A percentile compares a stretch with the other conserved stretches of the same genome.
phyloP scores from a whole-genome alignment of 2,797 vertebrate genomes.

The Parambassis ranga region DNA sequence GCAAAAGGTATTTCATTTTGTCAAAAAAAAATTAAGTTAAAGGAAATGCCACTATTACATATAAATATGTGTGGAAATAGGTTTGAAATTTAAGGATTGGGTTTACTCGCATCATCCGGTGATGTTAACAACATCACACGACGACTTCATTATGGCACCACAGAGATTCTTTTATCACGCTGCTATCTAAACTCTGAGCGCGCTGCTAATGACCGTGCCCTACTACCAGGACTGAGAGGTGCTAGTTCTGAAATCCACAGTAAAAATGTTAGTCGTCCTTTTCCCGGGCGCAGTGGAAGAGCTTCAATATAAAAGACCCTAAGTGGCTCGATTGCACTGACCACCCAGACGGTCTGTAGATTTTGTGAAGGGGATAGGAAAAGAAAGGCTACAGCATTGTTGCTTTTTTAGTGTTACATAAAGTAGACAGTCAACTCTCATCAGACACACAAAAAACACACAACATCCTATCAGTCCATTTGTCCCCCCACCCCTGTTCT shows the following conservation, averaged over 20 bases:
- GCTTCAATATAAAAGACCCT: constrained; percentile 27
- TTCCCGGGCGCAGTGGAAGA: constrained; percentile 13
- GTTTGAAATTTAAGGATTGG: constrained; percentile 25
- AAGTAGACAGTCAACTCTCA: constrained; percentile 75
- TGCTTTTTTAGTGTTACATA: constrained; percentile 71
- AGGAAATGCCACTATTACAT: no score
- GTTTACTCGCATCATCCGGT: not conserved
- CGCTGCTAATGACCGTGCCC: not conserved
- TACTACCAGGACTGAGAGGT: constrained; percentile 17
- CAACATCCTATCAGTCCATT: constrained; percentile 67
- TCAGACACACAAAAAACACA: constrained; percentile 72
- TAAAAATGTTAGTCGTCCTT: constrained; percentile 28
- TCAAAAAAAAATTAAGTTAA: not conserved
- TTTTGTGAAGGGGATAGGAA: constrained; percentile 9
- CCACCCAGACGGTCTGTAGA: not conserved
- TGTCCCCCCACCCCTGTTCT: constrained; percentile 5
- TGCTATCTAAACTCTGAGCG: constrained; percentile 11
- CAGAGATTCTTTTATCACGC: not conserved
- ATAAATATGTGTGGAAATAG: no score
- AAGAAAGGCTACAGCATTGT: constrained; percentile 57
- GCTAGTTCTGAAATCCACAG: constrained; percentile 25
- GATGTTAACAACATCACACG: not conserved
- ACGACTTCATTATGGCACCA: not conserved
- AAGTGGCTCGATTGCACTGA: not conserved
- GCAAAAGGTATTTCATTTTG: constrained; percentile 13